Evolutionary conservation across 2,888 invertebrate genomes (phyloP).

Genomic region (Patella depressa): DNA sequence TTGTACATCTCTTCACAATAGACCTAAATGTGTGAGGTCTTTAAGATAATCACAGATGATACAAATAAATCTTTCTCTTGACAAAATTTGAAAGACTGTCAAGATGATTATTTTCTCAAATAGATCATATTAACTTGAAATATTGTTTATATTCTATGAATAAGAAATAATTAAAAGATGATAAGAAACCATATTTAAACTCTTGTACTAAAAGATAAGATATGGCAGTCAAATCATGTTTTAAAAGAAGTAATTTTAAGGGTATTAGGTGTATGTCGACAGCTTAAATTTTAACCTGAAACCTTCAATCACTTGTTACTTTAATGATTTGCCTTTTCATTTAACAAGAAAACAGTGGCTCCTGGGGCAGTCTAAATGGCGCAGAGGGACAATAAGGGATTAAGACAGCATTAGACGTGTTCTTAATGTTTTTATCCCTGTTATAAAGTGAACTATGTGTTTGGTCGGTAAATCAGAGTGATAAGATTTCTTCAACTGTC

Average conservation of each 20-base stretch:
- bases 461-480: slow-evolving; percentile 1
- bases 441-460: not conserved
- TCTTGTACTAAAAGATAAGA: not conserved
- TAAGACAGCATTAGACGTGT: not conserved
- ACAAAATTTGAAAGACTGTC: no score
- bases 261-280: not conserved
- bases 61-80: no score
- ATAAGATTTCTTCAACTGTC: not conserved
- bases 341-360: not conserved
- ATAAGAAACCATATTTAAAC: slow-evolving; percentile 8
- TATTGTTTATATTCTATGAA: no score
- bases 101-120: not conserved
- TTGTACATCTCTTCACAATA: no score
- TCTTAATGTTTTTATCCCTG: not conserved
- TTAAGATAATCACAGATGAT: no score
- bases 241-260: slow-evolving; percentile 5
- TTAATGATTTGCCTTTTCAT: slow-evolving; percentile 8
- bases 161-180: not conserved
- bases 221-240: not conserved
- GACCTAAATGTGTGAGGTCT: no score
- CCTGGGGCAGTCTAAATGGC: slow-evolving; percentile 5
- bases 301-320: slow-evolving; percentile 9
- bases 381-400: slow-evolving; percentile 4
- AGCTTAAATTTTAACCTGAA: slow-evolving; percentile 6
- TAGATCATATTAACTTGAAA: not conserved